Percentiles rank a stretch among this genome's conserved stretches.
These are phyloP conservation scores for Corapipo altera DNA, from an alignment of 2,113 vertebrate genomes.

Conservation along the genomic window DNA sequence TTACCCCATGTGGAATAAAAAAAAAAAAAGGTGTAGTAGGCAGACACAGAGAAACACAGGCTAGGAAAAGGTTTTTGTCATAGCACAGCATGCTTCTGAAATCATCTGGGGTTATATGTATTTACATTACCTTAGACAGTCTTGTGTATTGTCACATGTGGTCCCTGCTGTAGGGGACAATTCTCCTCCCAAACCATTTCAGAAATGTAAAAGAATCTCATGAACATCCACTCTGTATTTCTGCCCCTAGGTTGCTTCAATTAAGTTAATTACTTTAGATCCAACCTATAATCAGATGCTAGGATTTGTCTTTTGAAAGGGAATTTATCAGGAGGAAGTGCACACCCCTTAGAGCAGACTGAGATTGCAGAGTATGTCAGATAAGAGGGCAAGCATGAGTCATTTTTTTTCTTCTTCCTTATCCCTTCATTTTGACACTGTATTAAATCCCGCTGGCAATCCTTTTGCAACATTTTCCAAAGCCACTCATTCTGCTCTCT, in stretches of 20 bases:
- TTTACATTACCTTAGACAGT: neutral
- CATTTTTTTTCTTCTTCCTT: neutral
- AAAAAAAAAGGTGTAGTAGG: neutral
- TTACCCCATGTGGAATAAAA: neutral
- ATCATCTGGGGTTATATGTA: neutral
- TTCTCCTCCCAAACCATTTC: neutral
- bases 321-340: neutral
- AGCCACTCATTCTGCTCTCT: neutral
- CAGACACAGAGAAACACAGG: neutral
- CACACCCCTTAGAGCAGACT: neutral
- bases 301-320: slow-evolving; percentile 24
- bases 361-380: neutral
- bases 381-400: neutral
- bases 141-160: neutral
- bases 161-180: neutral
- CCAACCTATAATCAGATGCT: neutral
- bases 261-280: slow-evolving; percentile 21
- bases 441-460: neutral
- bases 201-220: neutral
- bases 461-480: neutral
- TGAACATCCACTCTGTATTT: neutral
- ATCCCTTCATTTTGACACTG: slow-evolving; percentile 13
- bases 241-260: neutral
- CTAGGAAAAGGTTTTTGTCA: neutral
- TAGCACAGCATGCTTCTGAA: neutral